phyloP scores from a whole-genome alignment of 1,140 invertebrate species.

The Saccostrea glomerata region DNA sequence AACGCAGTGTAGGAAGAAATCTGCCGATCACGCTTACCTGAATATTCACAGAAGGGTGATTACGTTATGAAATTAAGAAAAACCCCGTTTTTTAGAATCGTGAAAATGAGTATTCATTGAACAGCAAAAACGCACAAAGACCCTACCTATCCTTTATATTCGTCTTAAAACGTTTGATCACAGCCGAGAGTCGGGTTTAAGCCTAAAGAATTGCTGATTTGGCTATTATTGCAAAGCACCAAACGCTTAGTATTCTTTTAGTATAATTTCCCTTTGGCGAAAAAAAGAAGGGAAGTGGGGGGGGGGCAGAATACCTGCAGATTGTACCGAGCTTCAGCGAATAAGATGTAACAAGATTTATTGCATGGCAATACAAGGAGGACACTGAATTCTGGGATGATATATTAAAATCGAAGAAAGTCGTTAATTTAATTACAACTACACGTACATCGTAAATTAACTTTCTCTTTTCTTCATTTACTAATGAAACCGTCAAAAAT shows the following conservation, averaged over 20 bases:
- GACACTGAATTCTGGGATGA: no score
- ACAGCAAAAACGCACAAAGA: not conserved
- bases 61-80: not conserved
- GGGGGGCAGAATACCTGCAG: no score
- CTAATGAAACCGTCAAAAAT: not conserved
- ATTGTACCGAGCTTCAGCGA: no score
- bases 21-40: not conserved
- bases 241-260: no score
- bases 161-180: not conserved
- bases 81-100: not conserved
- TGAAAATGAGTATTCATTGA: not conserved
- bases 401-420: no score
- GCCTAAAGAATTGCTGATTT: conserved; percentile 1
- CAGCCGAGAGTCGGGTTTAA: not conserved
- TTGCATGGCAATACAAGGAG: no score
- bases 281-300: no score
- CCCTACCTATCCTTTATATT: not conserved
- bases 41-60: not conserved
- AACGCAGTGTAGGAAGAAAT: not conserved
- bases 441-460: no score
- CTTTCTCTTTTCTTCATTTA: not conserved
- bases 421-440: no score
- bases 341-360: no score
- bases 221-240: not conserved
- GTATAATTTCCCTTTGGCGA: no score